phyloP scores from a whole-genome alignment of 2,797 vertebrate species.

The Allobates femoralis region DNA sequence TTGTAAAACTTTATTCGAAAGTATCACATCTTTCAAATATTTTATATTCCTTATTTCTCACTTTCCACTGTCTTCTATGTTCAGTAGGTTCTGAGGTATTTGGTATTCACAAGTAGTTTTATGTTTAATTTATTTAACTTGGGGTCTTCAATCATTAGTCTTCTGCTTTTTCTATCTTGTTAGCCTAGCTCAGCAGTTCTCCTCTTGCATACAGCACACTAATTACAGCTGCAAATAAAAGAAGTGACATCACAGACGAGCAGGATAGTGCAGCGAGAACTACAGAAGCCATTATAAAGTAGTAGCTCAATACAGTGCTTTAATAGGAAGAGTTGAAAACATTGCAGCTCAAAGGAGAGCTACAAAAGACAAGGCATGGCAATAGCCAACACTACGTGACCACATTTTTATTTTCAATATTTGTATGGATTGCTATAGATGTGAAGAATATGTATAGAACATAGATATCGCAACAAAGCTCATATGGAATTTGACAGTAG shows the following conservation, averaged over 20 bases:
- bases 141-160: constrained; percentile 16
- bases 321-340: background rate
- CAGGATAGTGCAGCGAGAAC: constrained; percentile 3
- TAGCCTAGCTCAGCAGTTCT: constrained; percentile 27
- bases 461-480: too few species aligned
- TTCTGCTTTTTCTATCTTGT: background rate
- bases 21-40: background rate
- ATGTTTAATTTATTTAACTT: constrained; percentile 21
- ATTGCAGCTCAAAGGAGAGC: background rate
- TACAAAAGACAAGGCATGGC: background rate
- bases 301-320: background rate
- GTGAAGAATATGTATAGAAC: background rate
- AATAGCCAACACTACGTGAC: too few species aligned
- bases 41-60: background rate
- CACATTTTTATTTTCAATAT: background rate
- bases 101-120: constrained; percentile 8
- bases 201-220: background rate
- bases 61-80: background rate
- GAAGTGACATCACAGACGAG: constrained; percentile 17
- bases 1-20: background rate
- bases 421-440: background rate
- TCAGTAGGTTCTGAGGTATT: background rate
- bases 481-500: too few species aligned
- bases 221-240: constrained; percentile 12
- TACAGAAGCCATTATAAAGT: background rate